Percentiles rank a stretch among this genome's conserved stretches.
Conservation (phyloP, 2,888 invertebrate genomes). For the Panorpa germanica region DNA sequence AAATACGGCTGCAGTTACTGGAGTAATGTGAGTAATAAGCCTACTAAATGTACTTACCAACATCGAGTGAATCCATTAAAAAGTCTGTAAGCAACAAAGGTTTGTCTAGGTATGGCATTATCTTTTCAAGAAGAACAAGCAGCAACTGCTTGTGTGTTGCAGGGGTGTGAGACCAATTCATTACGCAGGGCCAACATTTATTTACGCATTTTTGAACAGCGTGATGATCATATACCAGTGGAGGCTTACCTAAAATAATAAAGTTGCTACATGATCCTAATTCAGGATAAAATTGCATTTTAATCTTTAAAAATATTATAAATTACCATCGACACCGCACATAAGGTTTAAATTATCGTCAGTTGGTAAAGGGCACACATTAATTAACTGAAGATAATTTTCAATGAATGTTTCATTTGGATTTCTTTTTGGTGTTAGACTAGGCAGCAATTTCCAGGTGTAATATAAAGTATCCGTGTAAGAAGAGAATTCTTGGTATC, state of each 20-base stretch:
- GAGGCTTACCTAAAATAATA: too few relatives aligned
- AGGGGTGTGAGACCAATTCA: conserved; percentile 49
- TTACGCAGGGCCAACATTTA: conserved; percentile 58
- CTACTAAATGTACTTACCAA: conserved; percentile 28
- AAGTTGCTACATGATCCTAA: too few relatives aligned
- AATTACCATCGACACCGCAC: conserved; percentile 25
- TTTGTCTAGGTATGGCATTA: conserved; percentile 60
- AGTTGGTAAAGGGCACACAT: conserved; percentile 30
- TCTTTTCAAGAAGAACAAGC: conserved; percentile 60
- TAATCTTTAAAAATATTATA: not conserved
- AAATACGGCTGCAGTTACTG: conserved; percentile 1
- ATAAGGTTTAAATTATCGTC: conserved; percentile 26
- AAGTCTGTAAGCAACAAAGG: conserved; percentile 81
- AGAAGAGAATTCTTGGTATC: conserved; percentile 55
- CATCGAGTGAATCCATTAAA: conserved; percentile 73
- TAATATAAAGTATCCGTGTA: conserved; percentile 60
- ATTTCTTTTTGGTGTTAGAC: conserved; percentile 34
- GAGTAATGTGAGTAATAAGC: conserved; percentile 4
- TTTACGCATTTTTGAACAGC: conserved; percentile 37
- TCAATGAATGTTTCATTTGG: conserved; percentile 34
- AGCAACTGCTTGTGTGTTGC: conserved; percentile 59
- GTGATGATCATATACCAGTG: conserved; percentile 40
- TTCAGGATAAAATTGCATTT: not conserved
- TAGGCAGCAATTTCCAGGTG: conserved; percentile 40
- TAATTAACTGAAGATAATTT: conserved; percentile 42